Conservation (phyloP, 2,113 vertebrate species). For the Larimichthys polyactis region DNA sequence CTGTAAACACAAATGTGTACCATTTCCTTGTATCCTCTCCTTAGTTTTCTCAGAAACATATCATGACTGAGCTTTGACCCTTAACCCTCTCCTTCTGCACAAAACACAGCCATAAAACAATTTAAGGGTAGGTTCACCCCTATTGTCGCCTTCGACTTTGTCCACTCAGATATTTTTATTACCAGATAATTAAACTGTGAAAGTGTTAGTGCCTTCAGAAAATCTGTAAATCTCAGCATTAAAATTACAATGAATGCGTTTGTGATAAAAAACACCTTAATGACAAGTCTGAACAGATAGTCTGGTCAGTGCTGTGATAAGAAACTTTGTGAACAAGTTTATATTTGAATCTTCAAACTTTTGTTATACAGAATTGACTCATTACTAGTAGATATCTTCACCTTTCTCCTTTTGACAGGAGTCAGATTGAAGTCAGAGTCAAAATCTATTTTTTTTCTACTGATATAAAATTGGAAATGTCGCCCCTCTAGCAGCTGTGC, state of each 20-base stretch:
- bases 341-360: background rate
- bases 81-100: slow-evolving; percentile 39
- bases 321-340: background rate
- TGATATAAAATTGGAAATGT: background rate
- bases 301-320: background rate
- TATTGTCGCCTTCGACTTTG: slow-evolving; percentile 50
- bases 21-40: slow-evolving; percentile 4
- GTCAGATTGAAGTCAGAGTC: background rate
- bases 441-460: background rate
- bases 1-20: background rate
- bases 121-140: slow-evolving; percentile 54
- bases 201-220: background rate
- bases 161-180: slow-evolving; percentile 1
- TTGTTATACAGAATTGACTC: background rate
- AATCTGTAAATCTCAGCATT: background rate
- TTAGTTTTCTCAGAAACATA: slow-evolving; percentile 27
- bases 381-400: background rate
- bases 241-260: background rate
- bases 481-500: background rate
- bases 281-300: background rate
- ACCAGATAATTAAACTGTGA: slow-evolving; percentile 14
- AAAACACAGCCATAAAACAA: slow-evolving; percentile 74
- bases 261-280: background rate
- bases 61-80: slow-evolving; percentile 66
- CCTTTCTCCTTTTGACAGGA: background rate